phyloP scores from a whole-genome alignment of 2,797 vertebrate genomes.

The Tapera naevia region DNA sequence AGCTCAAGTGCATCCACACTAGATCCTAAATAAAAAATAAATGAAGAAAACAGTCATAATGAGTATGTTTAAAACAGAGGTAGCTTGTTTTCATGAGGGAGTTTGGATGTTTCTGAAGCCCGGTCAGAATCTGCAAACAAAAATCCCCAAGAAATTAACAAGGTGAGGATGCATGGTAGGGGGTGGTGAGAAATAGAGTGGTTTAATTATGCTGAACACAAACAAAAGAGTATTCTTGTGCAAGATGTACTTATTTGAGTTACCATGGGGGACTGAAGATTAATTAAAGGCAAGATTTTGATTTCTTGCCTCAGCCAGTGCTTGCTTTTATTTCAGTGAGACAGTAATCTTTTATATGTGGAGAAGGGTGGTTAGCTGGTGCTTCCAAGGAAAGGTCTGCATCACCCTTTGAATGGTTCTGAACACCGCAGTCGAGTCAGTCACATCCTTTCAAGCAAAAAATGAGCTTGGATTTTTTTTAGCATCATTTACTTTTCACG shows the following conservation, averaged over 20 bases:
- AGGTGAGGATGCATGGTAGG: background rate
- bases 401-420: background rate
- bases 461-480: background rate
- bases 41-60: background rate
- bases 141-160: background rate
- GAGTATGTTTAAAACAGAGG: background rate
- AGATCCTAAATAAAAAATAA: background rate
- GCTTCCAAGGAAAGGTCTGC: background rate
- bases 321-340: background rate
- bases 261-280: background rate
- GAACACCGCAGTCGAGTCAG: background rate
- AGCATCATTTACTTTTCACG: background rate
- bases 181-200: background rate
- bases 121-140: background rate
- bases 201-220: background rate
- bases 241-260: background rate
- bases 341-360: background rate
- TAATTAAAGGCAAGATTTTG: background rate
- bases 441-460: background rate
- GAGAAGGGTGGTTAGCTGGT: background rate
- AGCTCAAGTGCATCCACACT: background rate
- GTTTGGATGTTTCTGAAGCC: background rate
- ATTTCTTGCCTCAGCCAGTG: background rate
- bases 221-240: background rate
- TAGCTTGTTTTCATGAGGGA: background rate